Base-by-base conservation (phyloP, 1,140 invertebrate species). In the Neuroterus valhalla region DNA sequence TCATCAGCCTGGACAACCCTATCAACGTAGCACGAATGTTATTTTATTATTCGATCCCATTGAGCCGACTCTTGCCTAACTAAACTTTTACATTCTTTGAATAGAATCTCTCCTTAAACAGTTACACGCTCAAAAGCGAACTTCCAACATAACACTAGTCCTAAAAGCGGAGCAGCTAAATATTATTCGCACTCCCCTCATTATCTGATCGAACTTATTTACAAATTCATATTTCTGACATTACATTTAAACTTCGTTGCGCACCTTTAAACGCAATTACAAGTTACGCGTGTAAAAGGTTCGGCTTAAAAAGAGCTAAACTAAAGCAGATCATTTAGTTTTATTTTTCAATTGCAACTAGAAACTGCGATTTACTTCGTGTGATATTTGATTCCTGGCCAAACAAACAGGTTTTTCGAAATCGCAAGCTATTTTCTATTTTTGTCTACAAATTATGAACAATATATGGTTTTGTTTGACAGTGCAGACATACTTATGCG, bases 41-140 rank as follows among this genome's bases (percentile, higher is more conserved):
- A 62, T 62, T 26, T 31, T 62, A 62, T 31, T 62, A 62, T 31
- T 62, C 23, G 55, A 62, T 62, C 55, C 55, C 31, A 62, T 62
- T 62, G 55, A 62, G 55, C 55, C 55, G 52, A 55, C 12, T 55
- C 17, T n/a, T 52, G 14, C 2, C 52, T 55, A 55, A 21, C 21
- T 62, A 62, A 62, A 26, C n/a, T 62, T 26, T 23, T 62, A 62
- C 31, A 31, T n/a, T 62, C 52, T 23, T 55, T 31, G 14, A 62
- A 62, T 62, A 62, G 21, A 62, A 62, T 62, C 55, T 62, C 23
- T 38, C 23, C 15, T 38, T 62, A 31, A 31, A 62, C 31, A 38
- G 31, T 62, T 62, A 26, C 31, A 5, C 26, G 23, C 55, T 62
- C 55, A 62, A 62, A n/a, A 62, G 55, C 31, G 55, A 23, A 62